phyloP scores from a whole-genome alignment of 2,888 invertebrate genomes.

The Amphipyra tragopoginis region DNA sequence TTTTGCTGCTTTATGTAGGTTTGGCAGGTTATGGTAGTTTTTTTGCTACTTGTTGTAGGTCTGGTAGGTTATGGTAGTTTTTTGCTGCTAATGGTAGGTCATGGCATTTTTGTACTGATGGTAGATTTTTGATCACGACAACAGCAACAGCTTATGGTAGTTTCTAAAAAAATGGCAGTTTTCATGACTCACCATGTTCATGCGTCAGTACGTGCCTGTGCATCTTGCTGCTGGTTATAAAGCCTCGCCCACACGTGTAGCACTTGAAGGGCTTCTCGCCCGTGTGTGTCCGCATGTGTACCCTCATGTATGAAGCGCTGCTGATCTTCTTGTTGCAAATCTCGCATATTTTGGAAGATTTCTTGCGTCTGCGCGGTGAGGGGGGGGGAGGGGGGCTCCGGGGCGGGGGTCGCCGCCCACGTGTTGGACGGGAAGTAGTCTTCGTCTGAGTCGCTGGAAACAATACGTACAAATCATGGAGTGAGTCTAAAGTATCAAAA shows the following conservation, averaged over 20 bases:
- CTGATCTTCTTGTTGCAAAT: constrained; percentile 77
- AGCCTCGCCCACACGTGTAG: constrained; percentile 75
- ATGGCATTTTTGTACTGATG: too few relatives aligned
- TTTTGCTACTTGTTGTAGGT: too few relatives aligned
- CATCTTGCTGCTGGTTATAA: constrained; percentile 85
- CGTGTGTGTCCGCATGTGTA: constrained; percentile 82
- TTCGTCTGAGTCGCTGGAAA: constrained; percentile 72
- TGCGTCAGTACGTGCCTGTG: constrained; percentile 82
- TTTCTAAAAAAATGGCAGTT: background rate
- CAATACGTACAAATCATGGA: too few relatives aligned
- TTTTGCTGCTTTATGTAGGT: too few relatives aligned
- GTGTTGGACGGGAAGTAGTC: constrained; percentile 84
- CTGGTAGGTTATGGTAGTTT: too few relatives aligned
- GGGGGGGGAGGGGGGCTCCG: constrained; percentile 49
- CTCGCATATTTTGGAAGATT: constrained; percentile 63
- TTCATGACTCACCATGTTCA: constrained; percentile 59
- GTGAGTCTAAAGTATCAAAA: too few relatives aligned
- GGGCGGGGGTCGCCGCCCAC: constrained; percentile 72
- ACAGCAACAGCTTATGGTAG: too few relatives aligned
- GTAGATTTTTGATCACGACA: too few relatives aligned
- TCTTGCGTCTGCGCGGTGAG: constrained; percentile 42
- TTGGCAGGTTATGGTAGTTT: too few relatives aligned
- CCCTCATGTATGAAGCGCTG: constrained; percentile 74
- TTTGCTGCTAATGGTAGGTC: too few relatives aligned
- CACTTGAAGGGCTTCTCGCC: constrained; percentile 83